Evolutionary conservation across 2,888 invertebrate genomes (phyloP).

Genomic region (Helleia helle): DNA sequence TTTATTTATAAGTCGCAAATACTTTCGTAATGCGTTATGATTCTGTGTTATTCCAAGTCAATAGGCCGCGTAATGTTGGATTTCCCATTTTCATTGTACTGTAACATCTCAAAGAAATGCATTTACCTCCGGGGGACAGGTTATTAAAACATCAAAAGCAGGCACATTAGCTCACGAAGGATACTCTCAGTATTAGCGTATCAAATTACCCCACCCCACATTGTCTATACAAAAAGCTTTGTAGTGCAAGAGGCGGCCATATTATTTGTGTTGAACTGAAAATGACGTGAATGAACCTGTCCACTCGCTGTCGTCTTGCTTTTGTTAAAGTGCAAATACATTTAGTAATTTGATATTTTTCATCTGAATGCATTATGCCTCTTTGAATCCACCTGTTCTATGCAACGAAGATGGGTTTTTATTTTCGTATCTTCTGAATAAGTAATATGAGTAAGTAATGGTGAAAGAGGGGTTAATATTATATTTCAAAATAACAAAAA

Average conservation of each 20-base stretch:
- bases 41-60: too few species aligned
- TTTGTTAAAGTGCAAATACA: slow-evolving; percentile 9
- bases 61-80: too few species aligned
- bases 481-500: not conserved
- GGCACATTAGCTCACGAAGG: slow-evolving; percentile 19
- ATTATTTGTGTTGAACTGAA: not conserved
- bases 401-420: too few species aligned
- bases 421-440: not conserved
- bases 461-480: not conserved
- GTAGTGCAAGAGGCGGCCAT: not conserved
- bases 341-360: slow-evolving; percentile 5
- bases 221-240: not conserved
- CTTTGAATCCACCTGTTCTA: slow-evolving; percentile 5
- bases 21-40: too few species aligned
- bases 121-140: slow-evolving; percentile 4
- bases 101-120: too few species aligned
- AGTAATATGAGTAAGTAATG: not conserved
- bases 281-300: slow-evolving; percentile 1
- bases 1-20: too few species aligned
- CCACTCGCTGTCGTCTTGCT: not conserved
- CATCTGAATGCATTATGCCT: slow-evolving; percentile 1
- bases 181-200: slow-evolving; percentile 27
- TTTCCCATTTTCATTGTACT: too few species aligned
- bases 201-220: slow-evolving; percentile 34
- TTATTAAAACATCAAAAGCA: slow-evolving; percentile 11